Percentiles rank a stretch among this genome's conserved stretches.
Conservation (phyloP, 2,888 invertebrate species). For the Tipula helvola region DNA sequence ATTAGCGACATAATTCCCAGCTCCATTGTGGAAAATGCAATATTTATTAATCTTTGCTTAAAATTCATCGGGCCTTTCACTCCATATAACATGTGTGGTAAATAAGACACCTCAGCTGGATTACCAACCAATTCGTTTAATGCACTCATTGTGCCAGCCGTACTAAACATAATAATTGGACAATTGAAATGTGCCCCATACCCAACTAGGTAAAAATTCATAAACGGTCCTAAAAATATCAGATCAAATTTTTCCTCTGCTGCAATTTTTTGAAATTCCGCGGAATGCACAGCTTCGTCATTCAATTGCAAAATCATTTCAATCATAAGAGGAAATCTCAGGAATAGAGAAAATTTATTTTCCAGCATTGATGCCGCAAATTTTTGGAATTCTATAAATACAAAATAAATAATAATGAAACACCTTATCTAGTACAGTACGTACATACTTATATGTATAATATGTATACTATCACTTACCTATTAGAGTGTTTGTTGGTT, state of each 20-base stretch:
- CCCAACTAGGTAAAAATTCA: conserved; percentile 7
- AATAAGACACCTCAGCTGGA: conserved; percentile 6
- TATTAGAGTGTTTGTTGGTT: neutral
- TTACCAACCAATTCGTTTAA: neutral
- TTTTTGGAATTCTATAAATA: no score
- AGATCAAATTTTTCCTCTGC: neutral
- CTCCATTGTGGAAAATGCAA: neutral
- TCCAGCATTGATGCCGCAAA: no score
- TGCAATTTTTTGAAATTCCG: neutral
- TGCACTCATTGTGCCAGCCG: no score
- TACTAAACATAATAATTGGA: neutral
- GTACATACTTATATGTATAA: neutral
- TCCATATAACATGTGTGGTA: neutral
- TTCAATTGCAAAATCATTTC: neutral
- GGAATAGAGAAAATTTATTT: no score
- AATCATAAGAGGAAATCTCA: no score
- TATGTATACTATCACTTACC: neutral
- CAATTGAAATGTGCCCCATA: neutral
- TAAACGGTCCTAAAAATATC: conserved; percentile 11
- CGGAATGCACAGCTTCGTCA: neutral
- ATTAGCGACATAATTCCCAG: neutral
- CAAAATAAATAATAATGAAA: no score
- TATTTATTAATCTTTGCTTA: neutral
- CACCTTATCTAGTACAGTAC: no score
- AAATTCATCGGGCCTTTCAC: conserved; percentile 7